A percentile compares a stretch with the other conserved stretches of the same genome.
Conservation (phyloP, 2,113 vertebrate species). For the Antechinus stuartii region DNA sequence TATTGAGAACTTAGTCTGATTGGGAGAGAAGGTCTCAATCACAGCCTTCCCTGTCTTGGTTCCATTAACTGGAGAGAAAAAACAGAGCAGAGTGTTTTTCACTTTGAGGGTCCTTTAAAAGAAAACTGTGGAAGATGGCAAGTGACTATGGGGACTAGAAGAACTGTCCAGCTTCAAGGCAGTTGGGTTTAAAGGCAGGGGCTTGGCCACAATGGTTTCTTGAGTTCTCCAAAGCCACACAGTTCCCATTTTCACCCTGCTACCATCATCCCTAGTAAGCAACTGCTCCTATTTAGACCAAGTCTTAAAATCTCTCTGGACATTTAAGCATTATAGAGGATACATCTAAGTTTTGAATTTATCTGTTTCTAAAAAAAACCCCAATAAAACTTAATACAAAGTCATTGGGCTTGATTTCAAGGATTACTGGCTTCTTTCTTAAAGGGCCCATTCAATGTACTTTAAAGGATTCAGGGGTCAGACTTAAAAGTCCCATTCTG, state of each 20-base stretch:
- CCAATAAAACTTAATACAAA: conserved; percentile 45
- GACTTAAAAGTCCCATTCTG: background rate
- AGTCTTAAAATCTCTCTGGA: conserved; percentile 8
- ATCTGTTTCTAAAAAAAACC: conserved; percentile 18
- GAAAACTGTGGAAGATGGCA: background rate
- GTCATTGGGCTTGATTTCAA: background rate
- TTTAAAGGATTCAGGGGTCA: background rate
- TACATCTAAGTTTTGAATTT: background rate
- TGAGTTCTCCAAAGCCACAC: background rate
- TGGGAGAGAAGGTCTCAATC: conserved; percentile 88
- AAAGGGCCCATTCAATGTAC: background rate
- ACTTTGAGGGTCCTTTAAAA: background rate
- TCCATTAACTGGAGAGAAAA: conserved; percentile 91
- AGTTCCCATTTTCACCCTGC: background rate
- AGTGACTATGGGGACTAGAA: background rate
- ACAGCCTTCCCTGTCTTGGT: conserved; percentile 84
- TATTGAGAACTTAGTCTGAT: conserved; percentile 90
- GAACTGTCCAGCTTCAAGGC: background rate
- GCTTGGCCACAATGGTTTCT: background rate
- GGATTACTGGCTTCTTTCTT: background rate
- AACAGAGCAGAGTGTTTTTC: conserved; percentile 4
- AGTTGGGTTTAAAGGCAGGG: background rate
- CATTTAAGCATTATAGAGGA: background rate
- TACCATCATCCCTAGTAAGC: background rate
- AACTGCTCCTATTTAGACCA: background rate